These are phyloP conservation scores for Rugalucina vietnamica DNA, from an alignment of 2,888 invertebrate genomes.

Conservation along the genomic window DNA sequence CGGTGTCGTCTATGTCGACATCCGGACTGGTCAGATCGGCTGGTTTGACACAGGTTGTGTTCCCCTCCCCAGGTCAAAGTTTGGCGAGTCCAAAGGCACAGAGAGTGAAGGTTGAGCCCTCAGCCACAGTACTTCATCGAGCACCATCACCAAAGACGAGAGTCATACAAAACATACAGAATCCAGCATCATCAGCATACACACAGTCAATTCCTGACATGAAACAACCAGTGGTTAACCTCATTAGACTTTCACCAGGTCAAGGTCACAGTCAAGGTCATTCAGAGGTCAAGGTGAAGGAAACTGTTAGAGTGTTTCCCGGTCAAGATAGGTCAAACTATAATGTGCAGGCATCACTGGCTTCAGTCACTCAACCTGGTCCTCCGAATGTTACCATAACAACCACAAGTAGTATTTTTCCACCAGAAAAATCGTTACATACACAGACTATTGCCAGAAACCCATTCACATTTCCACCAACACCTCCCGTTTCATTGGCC, in stretches of 20 bases:
- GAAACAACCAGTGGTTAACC: constrained; percentile 20
- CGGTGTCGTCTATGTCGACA: neutral
- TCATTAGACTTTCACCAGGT: neutral
- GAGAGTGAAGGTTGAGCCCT: neutral
- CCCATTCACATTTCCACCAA: constrained; percentile 63
- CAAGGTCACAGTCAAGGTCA: no score
- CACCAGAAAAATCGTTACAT: constrained; percentile 39
- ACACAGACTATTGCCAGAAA: constrained; percentile 54
- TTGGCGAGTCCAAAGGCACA: constrained; percentile 23
- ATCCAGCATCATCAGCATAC: neutral
- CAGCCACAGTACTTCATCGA: neutral
- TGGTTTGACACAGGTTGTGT: constrained; percentile 46
- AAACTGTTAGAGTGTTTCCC: constrained; percentile 21
- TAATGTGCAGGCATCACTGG: neutral
- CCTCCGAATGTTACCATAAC: constrained; percentile 60
- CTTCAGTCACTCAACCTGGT: constrained; percentile 50
- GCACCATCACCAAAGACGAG: constrained; percentile 11
- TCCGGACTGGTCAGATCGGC: neutral
- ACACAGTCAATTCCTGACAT: neutral
- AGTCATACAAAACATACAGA: neutral
- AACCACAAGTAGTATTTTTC: constrained; percentile 38
- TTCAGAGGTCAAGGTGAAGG: neutral
- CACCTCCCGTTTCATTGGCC: constrained; percentile 56
- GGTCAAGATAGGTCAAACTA: constrained; percentile 13
- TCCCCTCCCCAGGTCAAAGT: constrained; percentile 38